Evolutionary conservation across 2,113 vertebrate species (phyloP).

Genomic region (Apus apus): DNA sequence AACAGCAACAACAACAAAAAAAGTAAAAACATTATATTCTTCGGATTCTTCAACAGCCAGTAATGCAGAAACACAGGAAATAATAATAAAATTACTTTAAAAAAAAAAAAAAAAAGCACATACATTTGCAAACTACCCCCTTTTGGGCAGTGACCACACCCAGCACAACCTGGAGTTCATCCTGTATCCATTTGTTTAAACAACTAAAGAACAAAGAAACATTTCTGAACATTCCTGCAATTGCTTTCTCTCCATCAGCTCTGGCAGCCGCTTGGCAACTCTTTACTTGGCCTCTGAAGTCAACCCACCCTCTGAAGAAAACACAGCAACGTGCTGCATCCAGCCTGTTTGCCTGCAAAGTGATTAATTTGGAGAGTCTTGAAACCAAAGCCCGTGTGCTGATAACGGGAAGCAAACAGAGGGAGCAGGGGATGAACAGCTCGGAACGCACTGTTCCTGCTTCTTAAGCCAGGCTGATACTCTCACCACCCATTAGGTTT

Average conservation of each 20-base stretch:
- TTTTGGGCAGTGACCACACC: background rate
- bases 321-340: background rate
- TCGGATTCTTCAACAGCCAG: background rate
- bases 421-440: background rate
- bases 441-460: background rate
- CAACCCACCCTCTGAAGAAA: slow-evolving; percentile 26
- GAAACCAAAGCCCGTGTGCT: background rate
- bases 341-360: background rate
- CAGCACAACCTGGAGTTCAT: background rate
- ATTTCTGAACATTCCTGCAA: slow-evolving; percentile 23
- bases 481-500: background rate
- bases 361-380: background rate
- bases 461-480: background rate
- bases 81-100: background rate
- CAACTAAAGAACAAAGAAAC: slow-evolving; percentile 10
- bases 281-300: background rate
- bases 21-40: background rate
- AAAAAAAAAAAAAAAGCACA: background rate
- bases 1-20: background rate
- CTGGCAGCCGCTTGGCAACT: slow-evolving; percentile 38
- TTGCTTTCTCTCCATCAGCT: slow-evolving; percentile 17
- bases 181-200: slow-evolving; percentile 10
- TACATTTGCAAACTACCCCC: background rate
- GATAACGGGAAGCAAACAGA: background rate
- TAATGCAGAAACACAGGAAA: background rate